Evolutionary conservation across 2,888 invertebrate species (phyloP).

Genomic region (Agrotis segetum): DNA sequence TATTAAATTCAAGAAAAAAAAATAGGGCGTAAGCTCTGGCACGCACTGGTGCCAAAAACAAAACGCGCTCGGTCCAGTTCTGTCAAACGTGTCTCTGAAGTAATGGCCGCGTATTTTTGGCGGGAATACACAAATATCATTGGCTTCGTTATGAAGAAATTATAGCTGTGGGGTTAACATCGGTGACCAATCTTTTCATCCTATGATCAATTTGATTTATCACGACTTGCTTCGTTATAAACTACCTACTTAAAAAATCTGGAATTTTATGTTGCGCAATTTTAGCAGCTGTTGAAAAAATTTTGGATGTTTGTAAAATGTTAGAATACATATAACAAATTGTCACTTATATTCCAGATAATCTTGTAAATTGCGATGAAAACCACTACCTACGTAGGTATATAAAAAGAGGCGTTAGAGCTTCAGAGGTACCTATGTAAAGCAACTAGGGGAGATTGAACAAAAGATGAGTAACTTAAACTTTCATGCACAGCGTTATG

Average conservation of each 20-base stretch:
- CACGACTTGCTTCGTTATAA: conserved; percentile 48
- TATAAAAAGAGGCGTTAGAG: conserved; percentile 52
- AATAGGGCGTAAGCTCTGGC: conserved; percentile 59
- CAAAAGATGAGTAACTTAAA: conserved; percentile 65
- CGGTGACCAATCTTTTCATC: conserved; percentile 69
- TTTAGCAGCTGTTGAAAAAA: conserved; percentile 21
- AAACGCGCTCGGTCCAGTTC: conserved; percentile 82
- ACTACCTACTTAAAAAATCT: conserved; percentile 26
- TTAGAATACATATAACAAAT: conserved; percentile 18
- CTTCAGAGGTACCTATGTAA: conserved; percentile 44
- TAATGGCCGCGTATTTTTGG: conserved; percentile 87
- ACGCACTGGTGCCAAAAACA: conserved; percentile 74
- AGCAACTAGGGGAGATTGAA: conserved; percentile 64
- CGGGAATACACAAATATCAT: conserved; percentile 82
- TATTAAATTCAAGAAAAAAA: conserved; percentile 57
- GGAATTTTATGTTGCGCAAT: conserved; percentile 18
- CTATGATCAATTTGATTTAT: conserved; percentile 67
- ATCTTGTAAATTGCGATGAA: conserved; percentile 40
- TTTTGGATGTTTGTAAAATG: background rate
- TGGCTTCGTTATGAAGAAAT: conserved; percentile 78
- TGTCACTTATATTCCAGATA: conserved; percentile 29
- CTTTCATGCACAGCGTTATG: conserved; percentile 57
- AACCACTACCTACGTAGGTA: conserved; percentile 50
- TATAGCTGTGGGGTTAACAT: conserved; percentile 70
- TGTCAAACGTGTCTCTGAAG: conserved; percentile 84